phyloP scores from a whole-genome alignment of 2,888 invertebrate genomes.

The Plemyria rubiginata region DNA sequence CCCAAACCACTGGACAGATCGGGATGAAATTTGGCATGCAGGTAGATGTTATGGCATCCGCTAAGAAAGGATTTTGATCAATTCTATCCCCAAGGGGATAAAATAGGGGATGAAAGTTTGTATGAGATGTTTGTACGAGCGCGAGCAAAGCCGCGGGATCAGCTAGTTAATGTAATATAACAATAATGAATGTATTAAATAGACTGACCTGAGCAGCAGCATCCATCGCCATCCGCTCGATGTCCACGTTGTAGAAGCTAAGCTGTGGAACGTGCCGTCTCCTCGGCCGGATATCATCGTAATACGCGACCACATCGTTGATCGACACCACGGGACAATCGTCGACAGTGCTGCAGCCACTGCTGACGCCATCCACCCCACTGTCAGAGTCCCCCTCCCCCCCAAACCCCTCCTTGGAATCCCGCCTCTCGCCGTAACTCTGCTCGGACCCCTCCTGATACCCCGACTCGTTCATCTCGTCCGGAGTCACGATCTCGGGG shows the following conservation, averaged over 20 bases:
- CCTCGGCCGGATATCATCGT: conserved; percentile 75
- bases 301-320: conserved; percentile 80
- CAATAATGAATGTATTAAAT: neutral
- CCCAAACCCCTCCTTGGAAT: conserved; percentile 76
- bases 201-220: conserved; percentile 72
- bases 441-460: conserved; percentile 78
- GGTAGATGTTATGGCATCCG: no score
- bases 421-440: conserved; percentile 75
- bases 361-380: conserved; percentile 85
- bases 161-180: no score
- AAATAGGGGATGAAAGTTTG: no score
- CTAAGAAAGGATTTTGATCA: no score
- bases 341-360: conserved; percentile 84
- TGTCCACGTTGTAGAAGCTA: conserved; percentile 76
- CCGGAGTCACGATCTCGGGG: conserved; percentile 77
- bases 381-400: conserved; percentile 81
- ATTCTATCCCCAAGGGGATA: no score
- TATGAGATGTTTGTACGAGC: no score
- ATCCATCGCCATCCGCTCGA: conserved; percentile 75
- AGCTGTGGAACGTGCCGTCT: conserved; percentile 75
- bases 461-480: conserved; percentile 79
- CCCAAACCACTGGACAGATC: no score
- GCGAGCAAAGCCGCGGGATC: no score
- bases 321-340: conserved; percentile 84
- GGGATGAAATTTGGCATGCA: no score